Evolutionary conservation across 2,113 vertebrate genomes (phyloP).

Genomic region (Grantiella picta): DNA sequence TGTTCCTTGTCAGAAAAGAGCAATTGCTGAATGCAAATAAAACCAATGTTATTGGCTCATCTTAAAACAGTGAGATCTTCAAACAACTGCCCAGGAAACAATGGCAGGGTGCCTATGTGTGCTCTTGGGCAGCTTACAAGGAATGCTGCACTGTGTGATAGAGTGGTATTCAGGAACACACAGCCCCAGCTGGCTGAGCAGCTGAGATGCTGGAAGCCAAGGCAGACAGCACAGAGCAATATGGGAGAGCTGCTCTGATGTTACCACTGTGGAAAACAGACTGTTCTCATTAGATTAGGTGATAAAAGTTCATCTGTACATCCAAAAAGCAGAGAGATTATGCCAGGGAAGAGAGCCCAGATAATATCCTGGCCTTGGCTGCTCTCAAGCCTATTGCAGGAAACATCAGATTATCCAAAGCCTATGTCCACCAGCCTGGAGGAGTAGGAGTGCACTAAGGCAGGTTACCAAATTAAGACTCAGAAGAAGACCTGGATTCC

Average conservation of each 20-base stretch:
- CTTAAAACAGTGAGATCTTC: background rate
- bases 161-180: fast-evolving
- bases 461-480: background rate
- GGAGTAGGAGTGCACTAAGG: background rate
- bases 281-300: background rate
- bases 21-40: background rate
- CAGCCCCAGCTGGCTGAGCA: background rate
- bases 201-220: background rate
- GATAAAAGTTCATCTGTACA: background rate
- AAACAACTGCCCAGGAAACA: background rate
- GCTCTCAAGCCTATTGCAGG: background rate
- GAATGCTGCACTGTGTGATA: background rate
- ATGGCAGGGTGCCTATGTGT: no score
- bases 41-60: background rate
- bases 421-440: background rate
- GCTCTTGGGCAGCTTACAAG: background rate
- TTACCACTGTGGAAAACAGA: background rate
- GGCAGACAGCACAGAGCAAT: background rate
- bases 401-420: background rate
- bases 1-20: background rate
- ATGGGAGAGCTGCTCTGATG: background rate
- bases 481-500: background rate
- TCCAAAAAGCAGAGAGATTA: background rate
- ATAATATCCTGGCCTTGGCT: background rate
- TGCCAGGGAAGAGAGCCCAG: background rate